Percentiles rank a stretch among this genome's conserved stretches.
These are phyloP conservation scores for Malurus leucopterus DNA, from an alignment of 2,797 vertebrate genomes.

Conservation along the genomic window DNA sequence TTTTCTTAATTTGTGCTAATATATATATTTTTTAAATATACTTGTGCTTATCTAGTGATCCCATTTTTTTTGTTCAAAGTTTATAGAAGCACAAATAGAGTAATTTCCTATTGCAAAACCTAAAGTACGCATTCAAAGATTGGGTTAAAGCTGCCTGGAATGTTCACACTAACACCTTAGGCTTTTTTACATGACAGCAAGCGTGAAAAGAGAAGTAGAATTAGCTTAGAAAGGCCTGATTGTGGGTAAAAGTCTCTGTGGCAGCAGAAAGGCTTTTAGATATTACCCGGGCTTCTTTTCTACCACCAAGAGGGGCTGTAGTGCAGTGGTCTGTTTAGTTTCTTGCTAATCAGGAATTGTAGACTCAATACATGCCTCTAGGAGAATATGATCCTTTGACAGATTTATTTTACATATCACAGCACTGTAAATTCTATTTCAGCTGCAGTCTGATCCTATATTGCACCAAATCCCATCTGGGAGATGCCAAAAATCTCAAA, in stretches of 20 bases:
- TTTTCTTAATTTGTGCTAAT: background rate
- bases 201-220: background rate
- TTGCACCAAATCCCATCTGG: background rate
- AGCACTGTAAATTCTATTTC: background rate
- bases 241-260: background rate
- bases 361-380: background rate
- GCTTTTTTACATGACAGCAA: background rate
- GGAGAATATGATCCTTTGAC: background rate
- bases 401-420: background rate
- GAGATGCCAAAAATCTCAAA: background rate
- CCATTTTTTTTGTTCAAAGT: background rate
- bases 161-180: background rate
- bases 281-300: background rate
- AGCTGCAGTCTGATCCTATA: background rate
- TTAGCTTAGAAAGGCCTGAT: background rate
- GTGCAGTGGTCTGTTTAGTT: background rate
- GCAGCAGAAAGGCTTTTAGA: background rate
- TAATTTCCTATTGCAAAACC: background rate
- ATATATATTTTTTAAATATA: background rate
- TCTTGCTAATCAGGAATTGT: background rate
- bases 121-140: background rate
- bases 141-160: background rate
- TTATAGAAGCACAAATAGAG: background rate
- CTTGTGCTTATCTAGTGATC: background rate
- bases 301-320: background rate